These are phyloP conservation scores for Galeopsomyia nigrocyanea DNA, from an alignment of 2,888 invertebrate genomes.

Conservation along the genomic window DNA sequence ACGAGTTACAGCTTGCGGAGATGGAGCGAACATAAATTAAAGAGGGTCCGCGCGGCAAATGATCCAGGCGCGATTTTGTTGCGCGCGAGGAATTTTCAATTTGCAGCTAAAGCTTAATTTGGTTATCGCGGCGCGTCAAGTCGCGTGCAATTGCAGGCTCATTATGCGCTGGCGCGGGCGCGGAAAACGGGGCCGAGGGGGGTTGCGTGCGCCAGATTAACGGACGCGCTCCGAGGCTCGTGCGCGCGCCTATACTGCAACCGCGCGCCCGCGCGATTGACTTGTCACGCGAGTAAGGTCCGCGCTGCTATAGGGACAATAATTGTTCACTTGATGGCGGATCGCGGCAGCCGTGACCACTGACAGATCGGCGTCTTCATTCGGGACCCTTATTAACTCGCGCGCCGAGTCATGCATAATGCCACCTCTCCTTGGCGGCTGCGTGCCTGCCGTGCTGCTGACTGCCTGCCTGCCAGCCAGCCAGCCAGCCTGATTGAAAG, in stretches of 20 bases:
- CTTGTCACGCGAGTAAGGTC: conserved; percentile 15
- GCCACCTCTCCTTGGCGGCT: too few relatives aligned
- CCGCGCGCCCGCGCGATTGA: background rate
- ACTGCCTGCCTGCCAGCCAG: too few relatives aligned
- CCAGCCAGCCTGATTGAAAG: conserved; percentile 22
- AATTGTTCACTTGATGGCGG: conserved; percentile 20
- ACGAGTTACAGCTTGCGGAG: too few relatives aligned
- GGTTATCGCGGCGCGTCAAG: too few relatives aligned
- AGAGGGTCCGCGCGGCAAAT: too few relatives aligned
- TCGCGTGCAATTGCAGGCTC: background rate
- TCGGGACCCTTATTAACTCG: background rate
- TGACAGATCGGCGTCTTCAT: conserved; percentile 27
- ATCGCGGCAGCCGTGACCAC: background rate
- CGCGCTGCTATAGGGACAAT: conserved; percentile 5
- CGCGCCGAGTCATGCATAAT: background rate
- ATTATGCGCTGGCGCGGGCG: background rate
- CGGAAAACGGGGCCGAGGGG: background rate
- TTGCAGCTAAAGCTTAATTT: background rate
- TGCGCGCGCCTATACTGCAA: background rate
- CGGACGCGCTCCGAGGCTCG: conserved; percentile 5
- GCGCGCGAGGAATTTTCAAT: background rate
- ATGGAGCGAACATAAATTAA: too few relatives aligned
- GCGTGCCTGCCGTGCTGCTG: too few relatives aligned
- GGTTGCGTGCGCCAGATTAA: conserved; percentile 31
- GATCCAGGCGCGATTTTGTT: background rate